Percentiles rank a stretch among this genome's conserved stretches.
Evolutionary conservation across 2,888 invertebrate genomes (phyloP).

Genomic region (Geophilus truncorum): DNA sequence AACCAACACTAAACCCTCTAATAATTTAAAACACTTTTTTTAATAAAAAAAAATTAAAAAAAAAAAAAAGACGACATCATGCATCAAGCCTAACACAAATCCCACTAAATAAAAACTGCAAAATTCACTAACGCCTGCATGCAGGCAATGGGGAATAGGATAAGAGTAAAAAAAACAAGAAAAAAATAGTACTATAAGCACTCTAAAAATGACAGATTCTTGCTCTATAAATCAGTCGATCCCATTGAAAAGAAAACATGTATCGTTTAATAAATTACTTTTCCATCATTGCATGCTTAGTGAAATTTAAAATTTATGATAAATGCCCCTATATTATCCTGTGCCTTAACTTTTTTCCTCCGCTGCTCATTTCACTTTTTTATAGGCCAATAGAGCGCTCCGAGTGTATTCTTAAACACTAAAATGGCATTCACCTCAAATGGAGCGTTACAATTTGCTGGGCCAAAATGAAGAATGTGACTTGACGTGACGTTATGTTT

Average conservation of each 20-base stretch:
- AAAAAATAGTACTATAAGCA: not conserved
- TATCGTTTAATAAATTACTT: slow-evolving; percentile 1
- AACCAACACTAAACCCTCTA: too few species aligned
- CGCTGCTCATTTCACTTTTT: not conserved
- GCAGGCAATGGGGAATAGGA: not conserved
- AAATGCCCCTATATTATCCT: slow-evolving; percentile 13
- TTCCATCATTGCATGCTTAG: not conserved
- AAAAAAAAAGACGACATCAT: not conserved
- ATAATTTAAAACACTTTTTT: too few species aligned
- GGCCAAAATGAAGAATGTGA: slow-evolving; percentile 11
- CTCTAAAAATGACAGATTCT: not conserved
- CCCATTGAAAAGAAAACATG: not conserved
- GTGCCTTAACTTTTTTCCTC: not conserved
- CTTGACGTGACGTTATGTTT: slow-evolving; percentile 16
- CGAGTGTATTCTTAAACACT: slow-evolving; percentile 7
- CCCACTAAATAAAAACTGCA: not conserved
- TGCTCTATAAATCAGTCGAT: not conserved
- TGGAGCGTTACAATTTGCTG: slow-evolving; percentile 15
- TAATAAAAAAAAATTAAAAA: not conserved
- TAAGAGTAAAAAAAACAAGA: too few species aligned
- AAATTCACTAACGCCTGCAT: not conserved
- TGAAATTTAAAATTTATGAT: slow-evolving; percentile 5
- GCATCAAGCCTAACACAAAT: not conserved
- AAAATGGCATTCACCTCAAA: slow-evolving; percentile 17
- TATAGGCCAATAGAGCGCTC: slow-evolving; percentile 3